phyloP scores from a whole-genome alignment of 1,140 invertebrate genomes.

The Helicoverpa armigera region DNA sequence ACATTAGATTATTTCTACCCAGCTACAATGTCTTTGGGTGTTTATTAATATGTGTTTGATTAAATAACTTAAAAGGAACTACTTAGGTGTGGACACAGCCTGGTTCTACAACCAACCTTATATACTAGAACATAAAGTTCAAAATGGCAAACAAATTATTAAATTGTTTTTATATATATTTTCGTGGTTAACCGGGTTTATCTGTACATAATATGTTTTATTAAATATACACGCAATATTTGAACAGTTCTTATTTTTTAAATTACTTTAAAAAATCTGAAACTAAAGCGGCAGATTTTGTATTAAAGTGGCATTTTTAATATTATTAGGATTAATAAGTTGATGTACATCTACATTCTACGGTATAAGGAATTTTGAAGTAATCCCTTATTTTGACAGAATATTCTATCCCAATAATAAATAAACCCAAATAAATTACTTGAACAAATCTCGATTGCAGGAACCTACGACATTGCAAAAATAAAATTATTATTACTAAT shows the following conservation, averaged over 20 bases:
- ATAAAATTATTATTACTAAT: no score
- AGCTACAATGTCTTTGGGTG: conserved; percentile 11
- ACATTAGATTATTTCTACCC: not conserved
- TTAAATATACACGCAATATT: no score
- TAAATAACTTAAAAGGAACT: conserved; percentile 43
- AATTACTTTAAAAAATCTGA: no score
- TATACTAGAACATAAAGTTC: not conserved
- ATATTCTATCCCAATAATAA: no score
- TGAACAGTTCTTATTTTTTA: no score
- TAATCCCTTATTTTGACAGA: no score
- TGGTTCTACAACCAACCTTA: conserved; percentile 31
- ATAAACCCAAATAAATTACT: no score
- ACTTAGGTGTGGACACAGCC: conserved; percentile 32
- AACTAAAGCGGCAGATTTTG: not conserved
- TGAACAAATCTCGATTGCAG: no score
- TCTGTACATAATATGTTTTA: no score
- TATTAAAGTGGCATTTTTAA: not conserved
- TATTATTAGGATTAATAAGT: not conserved
- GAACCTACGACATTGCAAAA: no score
- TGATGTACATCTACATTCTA: not conserved
- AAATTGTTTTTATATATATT: not conserved
- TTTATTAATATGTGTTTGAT: not conserved
- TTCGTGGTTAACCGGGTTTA: not conserved
- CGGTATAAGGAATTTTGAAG: no score
- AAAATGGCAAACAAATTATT: not conserved